Evolutionary conservation across 2,113 vertebrate genomes (phyloP).

Genomic region (Proteles cristata): DNA sequence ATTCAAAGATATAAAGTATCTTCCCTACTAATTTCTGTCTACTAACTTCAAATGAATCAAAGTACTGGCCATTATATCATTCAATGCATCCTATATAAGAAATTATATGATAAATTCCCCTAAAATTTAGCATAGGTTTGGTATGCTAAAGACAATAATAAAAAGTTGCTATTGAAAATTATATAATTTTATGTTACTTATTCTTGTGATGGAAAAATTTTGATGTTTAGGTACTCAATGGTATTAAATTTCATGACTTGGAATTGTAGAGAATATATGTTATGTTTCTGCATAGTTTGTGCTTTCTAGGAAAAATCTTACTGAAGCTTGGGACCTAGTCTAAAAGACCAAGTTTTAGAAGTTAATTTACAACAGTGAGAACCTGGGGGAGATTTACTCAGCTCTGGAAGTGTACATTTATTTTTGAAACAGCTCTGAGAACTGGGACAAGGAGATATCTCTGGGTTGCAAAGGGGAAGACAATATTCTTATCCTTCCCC

Average conservation of each 20-base stretch:
- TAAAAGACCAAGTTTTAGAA: neutral
- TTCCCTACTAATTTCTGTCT: neutral
- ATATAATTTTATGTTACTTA: neutral
- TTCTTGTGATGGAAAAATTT: neutral
- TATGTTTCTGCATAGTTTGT: neutral
- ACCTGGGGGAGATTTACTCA: neutral
- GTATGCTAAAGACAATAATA: neutral
- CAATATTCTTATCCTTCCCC: neutral
- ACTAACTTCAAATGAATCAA: constrained; percentile 3
- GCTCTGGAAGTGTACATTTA: neutral
- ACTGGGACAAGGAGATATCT: neutral
- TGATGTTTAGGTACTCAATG: neutral
- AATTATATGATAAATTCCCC: neutral
- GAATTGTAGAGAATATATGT: neutral
- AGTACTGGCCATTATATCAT: neutral
- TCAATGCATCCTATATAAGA: neutral
- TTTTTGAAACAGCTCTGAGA: neutral
- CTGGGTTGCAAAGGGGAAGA: neutral
- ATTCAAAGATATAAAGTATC: neutral
- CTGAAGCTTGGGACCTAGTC: neutral
- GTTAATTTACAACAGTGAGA: neutral
- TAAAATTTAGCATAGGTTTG: neutral
- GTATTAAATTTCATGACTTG: neutral
- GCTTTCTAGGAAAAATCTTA: neutral
- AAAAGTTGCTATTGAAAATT: neutral